Conservation (phyloP, 2,797 vertebrate genomes). For the Rhabdomys pumilio region DNA sequence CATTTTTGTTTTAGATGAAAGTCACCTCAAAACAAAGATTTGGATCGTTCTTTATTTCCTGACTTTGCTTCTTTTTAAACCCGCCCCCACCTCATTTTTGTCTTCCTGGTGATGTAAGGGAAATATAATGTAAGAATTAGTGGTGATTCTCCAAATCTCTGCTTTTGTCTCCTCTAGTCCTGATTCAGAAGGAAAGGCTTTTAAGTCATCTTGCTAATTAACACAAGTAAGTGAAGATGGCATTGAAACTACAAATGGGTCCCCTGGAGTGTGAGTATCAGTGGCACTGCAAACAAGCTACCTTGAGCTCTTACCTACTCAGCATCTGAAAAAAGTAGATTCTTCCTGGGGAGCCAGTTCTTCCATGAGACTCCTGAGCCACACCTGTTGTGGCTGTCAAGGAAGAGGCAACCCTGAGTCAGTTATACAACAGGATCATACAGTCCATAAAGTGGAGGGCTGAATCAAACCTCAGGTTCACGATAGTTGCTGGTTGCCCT, state of each 20-base stretch:
- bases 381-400: not conserved
- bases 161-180: not conserved
- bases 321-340: not conserved
- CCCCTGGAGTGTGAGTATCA: not conserved
- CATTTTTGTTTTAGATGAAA: not conserved
- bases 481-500: too few species aligned
- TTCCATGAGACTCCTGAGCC: not conserved
- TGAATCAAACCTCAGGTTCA: not conserved
- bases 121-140: slow-evolving; percentile 31
- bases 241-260: not conserved
- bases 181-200: slow-evolving; percentile 2
- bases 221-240: not conserved
- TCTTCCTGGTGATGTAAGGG: not conserved
- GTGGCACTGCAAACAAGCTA: not conserved
- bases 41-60: not conserved
- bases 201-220: not conserved
- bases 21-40: not conserved
- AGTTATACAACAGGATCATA: not conserved
- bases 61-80: not conserved
- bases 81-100: not conserved
- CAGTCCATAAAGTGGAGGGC: too few species aligned
- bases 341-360: not conserved
- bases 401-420: not conserved
- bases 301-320: not conserved
- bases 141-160: not conserved